phyloP scores from a whole-genome alignment of 2,888 invertebrate species.

The Rhabditophanes sp. region DNA sequence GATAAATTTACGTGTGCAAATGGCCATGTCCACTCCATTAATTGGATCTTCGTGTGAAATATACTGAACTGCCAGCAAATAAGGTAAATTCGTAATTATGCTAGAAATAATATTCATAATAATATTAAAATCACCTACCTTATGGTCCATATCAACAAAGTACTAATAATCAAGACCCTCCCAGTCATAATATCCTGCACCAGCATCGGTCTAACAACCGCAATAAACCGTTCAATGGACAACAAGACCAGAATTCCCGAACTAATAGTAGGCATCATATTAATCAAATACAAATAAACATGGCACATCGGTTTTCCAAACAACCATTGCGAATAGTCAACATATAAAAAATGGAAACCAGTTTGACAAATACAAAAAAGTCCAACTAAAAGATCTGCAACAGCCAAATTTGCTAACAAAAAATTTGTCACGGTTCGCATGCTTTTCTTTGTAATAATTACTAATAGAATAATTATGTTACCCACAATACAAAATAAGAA shows the following conservation, averaged over 20 bases:
- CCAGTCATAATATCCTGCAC: slow-evolving; percentile 27
- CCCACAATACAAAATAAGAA: slow-evolving; percentile 52
- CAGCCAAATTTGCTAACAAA: slow-evolving; percentile 72
- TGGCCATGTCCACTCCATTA: slow-evolving; percentile 18
- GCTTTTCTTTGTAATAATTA: slow-evolving; percentile 64
- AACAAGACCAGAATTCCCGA: slow-evolving; percentile 61
- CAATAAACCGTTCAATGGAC: slow-evolving; percentile 36
- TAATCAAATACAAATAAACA: slow-evolving; percentile 75
- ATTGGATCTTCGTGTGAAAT: slow-evolving; percentile 21
- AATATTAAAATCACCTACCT: slow-evolving; percentile 9
- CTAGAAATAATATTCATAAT: slow-evolving; percentile 14
- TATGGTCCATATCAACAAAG: slow-evolving; percentile 30
- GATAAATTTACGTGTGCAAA: slow-evolving; percentile 24
- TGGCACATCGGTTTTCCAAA: slow-evolving; percentile 62
- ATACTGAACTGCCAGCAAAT: slow-evolving; percentile 30
- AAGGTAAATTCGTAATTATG: slow-evolving; percentile 40
- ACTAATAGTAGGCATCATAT: slow-evolving; percentile 66
- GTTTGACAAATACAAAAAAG: slow-evolving; percentile 80
- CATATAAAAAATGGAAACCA: slow-evolving; percentile 50
- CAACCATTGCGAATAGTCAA: slow-evolving; percentile 36
- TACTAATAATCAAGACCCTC: slow-evolving; percentile 20
- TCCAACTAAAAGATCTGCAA: slow-evolving; percentile 75
- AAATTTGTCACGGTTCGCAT: slow-evolving; percentile 76
- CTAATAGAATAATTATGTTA: slow-evolving; percentile 68
- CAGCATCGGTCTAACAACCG: slow-evolving; percentile 34